Conservation (phyloP, 1,140 invertebrate genomes). For the Aphelenchoides avenae region DNA sequence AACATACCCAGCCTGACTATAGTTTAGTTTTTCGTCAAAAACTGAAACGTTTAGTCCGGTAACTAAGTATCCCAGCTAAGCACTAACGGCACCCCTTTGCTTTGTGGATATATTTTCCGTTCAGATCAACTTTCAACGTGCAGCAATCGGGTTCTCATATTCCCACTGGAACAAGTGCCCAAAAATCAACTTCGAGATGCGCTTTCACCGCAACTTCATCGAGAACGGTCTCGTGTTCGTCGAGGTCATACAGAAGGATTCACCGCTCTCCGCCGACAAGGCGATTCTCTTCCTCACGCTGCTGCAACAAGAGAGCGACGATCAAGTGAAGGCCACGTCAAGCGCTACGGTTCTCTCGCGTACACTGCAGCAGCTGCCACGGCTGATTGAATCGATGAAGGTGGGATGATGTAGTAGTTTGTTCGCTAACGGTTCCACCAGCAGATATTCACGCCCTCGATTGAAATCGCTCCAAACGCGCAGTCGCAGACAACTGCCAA, state of each 20-base stretch:
- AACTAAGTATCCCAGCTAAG: too few relatives aligned
- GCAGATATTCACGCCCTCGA: conserved; percentile 3
- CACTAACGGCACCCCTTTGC: not conserved
- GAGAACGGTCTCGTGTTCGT: conserved; percentile 38
- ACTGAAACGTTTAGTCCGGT: not conserved
- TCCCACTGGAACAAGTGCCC: conserved; percentile 15
- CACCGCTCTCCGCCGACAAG: conserved; percentile 27
- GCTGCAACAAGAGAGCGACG: conserved; percentile 24
- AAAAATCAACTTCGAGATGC: conserved; percentile 32
- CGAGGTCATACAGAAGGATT: conserved; percentile 32
- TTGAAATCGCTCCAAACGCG: not conserved
- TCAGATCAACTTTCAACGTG: conserved; percentile 38
- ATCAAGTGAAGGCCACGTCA: conserved; percentile 19
- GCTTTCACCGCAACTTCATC: conserved; percentile 32
- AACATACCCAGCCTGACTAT: not conserved
- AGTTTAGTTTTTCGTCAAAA: not conserved
- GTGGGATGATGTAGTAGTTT: not conserved
- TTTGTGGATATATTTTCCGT: conserved; percentile 10
- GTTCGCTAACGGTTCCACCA: not conserved
- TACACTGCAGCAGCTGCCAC: conserved; percentile 25
- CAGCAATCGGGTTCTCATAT: conserved; percentile 36
- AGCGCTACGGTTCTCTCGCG: conserved; percentile 25
- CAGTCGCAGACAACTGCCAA: not conserved
- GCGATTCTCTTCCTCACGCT: conserved; percentile 25
- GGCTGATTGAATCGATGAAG: conserved; percentile 22